Evolutionary conservation across 2,888 invertebrate species (phyloP).

Genomic region (Tridacna gigas): DNA sequence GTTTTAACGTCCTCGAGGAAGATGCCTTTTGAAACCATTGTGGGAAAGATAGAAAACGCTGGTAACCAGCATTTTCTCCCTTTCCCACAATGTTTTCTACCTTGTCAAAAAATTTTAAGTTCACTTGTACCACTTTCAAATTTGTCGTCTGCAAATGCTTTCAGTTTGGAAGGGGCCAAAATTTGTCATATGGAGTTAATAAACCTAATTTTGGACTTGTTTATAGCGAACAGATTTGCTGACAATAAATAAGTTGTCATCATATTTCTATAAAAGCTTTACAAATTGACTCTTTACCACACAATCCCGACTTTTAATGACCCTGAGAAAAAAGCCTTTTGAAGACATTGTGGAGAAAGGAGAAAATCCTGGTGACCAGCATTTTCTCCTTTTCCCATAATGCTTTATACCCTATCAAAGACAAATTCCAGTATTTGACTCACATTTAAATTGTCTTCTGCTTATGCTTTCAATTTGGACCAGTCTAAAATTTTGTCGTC

Average conservation of each 20-base stretch:
- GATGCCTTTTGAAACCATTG: background rate
- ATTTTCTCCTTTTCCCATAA: background rate
- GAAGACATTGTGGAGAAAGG: background rate
- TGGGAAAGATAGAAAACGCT: background rate
- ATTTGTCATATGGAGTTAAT: too few species aligned
- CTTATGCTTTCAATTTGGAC: background rate
- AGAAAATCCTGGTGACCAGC: background rate
- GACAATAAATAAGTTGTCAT: too few species aligned
- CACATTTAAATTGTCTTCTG: background rate
- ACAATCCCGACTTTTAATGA: background rate
- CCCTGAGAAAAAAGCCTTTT: background rate
- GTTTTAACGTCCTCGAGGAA: background rate
- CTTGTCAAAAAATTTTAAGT: background rate
- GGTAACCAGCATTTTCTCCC: conserved; percentile 8
- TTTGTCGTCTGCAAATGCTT: background rate
- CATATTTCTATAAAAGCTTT: too few species aligned
- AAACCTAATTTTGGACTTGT: too few species aligned
- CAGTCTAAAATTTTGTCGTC: background rate
- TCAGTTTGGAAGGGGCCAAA: too few species aligned
- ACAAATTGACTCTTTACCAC: background rate
- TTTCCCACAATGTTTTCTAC: background rate
- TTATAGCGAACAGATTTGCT: too few species aligned
- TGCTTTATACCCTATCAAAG: background rate
- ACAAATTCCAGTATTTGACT: background rate
- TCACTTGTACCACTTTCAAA: background rate